Evolutionary conservation across 2,888 invertebrate species (phyloP), one percentile per base, ranked within the genome.

Genomic region (Caenorhabditis panamensis): DNA sequence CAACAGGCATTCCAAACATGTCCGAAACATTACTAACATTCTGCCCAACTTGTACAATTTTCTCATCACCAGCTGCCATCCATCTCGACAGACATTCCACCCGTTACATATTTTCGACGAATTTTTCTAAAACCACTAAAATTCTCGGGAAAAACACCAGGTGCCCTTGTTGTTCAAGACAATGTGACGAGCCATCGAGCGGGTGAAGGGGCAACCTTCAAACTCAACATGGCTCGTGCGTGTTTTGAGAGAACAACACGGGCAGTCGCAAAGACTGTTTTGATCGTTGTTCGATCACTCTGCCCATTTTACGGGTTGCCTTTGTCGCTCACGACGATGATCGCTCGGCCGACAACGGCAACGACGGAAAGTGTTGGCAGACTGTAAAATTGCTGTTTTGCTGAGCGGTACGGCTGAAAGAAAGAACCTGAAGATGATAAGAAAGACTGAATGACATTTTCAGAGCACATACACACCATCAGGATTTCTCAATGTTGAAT

Each of bases 221-320:
- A 71, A 72, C 56, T 63, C 63, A 24, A 44, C 49, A 69, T 62
- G 44, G 62, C 62, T 63, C 28, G 41, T 56, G 26, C 26, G 11
- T 49, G 22, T 72, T 72, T 72, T 72, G 72, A 58, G 20, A 54
- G 31, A 62, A 62, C 20, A 54, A 54, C 36, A 69, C 51, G 51
- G 41, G 28, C 24, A 16, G 59, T 2, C 37, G 28, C n/a, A n/a
- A n/a, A n/a, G n/a, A 36, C 47, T 72, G 63, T 72, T 72, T 72
- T 72, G 72, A 63, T 72, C 72, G 49, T 72, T 72, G 56, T 72
- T 63, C 72, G 63, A 72, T 56, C 72, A 61, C 26, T 49, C 26
- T 36, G 26, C 56, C 72, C 36, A 56, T 24, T 72, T 72, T 72
- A 63, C 58, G 63, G 72, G 56, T 59, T 41, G 73, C 58, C 73